These are phyloP conservation scores for Chymomyza caudatula DNA, from an alignment of 2,888 invertebrate genomes.

Conservation along the genomic window DNA sequence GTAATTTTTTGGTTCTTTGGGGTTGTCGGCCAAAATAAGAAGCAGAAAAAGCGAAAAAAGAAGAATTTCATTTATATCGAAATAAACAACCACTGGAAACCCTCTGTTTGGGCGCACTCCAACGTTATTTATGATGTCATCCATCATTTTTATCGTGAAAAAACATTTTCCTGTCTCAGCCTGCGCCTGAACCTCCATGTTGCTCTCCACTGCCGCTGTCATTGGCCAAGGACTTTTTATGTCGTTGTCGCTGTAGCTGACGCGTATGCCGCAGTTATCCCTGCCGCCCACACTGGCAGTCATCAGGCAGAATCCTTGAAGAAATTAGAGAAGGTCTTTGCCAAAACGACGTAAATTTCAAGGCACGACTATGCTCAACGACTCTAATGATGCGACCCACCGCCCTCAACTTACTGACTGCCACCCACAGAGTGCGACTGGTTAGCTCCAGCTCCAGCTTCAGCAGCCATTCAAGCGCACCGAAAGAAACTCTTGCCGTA, in stretches of 20 bases:
- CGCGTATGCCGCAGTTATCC: constrained; percentile 16
- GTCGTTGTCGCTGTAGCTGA: constrained; percentile 60
- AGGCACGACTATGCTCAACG: constrained; percentile 59
- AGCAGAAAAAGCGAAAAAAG: constrained; percentile 29
- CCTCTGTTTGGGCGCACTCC: constrained; percentile 77
- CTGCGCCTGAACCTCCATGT: constrained; percentile 55
- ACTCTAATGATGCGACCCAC: constrained; percentile 72
- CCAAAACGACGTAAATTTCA: constrained; percentile 63
- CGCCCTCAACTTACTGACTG: not conserved
- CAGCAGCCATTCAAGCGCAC: constrained; percentile 66
- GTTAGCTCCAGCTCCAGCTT: constrained; percentile 20
- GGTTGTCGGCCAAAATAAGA: constrained; percentile 53
- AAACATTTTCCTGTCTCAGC: constrained; percentile 77
- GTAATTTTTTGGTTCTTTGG: constrained; percentile 51
- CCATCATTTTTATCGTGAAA: constrained; percentile 79
- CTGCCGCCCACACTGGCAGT: constrained; percentile 42
- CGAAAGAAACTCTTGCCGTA: constrained; percentile 47
- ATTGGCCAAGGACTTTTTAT: constrained; percentile 76
- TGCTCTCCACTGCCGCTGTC: constrained; percentile 55
- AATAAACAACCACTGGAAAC: constrained; percentile 78
- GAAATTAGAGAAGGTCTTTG: constrained; percentile 67
- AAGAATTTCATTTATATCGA: constrained; percentile 76
- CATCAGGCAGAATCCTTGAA: constrained; percentile 55
- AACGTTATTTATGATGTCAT: constrained; percentile 79
- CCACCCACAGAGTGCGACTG: too few relatives aligned